A percentile compares a stretch with the other conserved stretches of the same genome.
Evolutionary conservation across 2,797 vertebrate species (phyloP).

Genomic region (Crenuchus spilurus): DNA sequence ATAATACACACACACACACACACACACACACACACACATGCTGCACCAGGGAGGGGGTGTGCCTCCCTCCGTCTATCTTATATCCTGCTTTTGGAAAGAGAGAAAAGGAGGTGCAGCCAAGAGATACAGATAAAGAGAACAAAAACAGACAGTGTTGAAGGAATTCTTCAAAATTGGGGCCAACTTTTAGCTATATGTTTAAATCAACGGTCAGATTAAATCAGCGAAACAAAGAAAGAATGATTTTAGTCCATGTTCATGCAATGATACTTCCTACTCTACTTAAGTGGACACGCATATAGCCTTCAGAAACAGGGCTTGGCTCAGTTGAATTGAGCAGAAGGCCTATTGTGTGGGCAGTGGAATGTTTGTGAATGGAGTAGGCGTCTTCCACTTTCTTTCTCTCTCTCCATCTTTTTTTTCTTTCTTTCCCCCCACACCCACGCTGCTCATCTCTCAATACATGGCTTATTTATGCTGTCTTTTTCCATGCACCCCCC

Average conservation of each 20-base stretch:
- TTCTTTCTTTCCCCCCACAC: not conserved
- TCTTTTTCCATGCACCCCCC: not conserved
- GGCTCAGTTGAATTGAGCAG: slow-evolving; percentile 48
- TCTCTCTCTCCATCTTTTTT: slow-evolving; percentile 25
- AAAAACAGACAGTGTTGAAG: not conserved
- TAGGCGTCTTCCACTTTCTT: slow-evolving; percentile 47
- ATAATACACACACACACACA: slow-evolving; percentile 30
- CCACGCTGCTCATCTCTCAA: slow-evolving; percentile 20
- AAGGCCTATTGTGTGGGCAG: slow-evolving; percentile 46
- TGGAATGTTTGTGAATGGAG: slow-evolving; percentile 60
- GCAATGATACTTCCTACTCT: slow-evolving; percentile 9
- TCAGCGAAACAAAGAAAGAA: slow-evolving; percentile 6
- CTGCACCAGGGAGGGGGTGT: slow-evolving; percentile 31
- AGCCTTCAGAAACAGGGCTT: slow-evolving; percentile 32
- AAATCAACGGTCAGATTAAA: not conserved
- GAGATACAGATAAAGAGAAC: slow-evolving; percentile 18
- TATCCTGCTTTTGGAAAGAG: slow-evolving; percentile 20
- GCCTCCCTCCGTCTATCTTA: not conserved
- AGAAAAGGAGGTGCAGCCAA: slow-evolving; percentile 8
- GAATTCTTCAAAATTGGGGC: not conserved
- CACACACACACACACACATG: slow-evolving; percentile 4
- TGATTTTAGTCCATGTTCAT: slow-evolving; percentile 46
- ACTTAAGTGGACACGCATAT: slow-evolving; percentile 33
- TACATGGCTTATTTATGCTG: not conserved
- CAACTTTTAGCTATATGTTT: too few relatives aligned